Conservation (phyloP, 1,140 invertebrate species). For the Grapholita molesta region DNA sequence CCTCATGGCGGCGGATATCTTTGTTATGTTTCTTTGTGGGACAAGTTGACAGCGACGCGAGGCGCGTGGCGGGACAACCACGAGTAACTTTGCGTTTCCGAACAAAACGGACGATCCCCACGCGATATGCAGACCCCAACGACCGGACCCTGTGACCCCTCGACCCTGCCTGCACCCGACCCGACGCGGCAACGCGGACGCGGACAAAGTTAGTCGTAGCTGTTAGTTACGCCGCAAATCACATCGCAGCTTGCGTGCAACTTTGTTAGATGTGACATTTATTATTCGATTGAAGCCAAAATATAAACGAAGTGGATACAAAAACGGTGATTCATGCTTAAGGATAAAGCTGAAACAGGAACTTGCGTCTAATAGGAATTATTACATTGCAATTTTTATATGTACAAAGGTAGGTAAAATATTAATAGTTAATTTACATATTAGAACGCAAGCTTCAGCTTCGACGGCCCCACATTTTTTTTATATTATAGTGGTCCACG, state of each 20-base stretch:
- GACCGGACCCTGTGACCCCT: slow-evolving; percentile 14
- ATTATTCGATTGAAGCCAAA: slow-evolving; percentile 33
- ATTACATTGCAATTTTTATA: slow-evolving; percentile 20
- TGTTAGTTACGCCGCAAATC: slow-evolving; percentile 44
- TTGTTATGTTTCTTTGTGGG: slow-evolving; percentile 67
- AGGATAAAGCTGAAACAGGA: slow-evolving; percentile 53
- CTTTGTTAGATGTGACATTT: slow-evolving; percentile 47
- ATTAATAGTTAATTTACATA: background rate
- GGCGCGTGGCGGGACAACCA: slow-evolving; percentile 33
- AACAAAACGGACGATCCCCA: slow-evolving; percentile 50
- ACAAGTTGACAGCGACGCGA: slow-evolving; percentile 65
- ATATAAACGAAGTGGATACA: slow-evolving; percentile 40
- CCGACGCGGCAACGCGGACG: slow-evolving; percentile 27
- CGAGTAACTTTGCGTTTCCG: slow-evolving; percentile 48
- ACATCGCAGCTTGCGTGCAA: slow-evolving; percentile 51
- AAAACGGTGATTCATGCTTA: slow-evolving; percentile 65
- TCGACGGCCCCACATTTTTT: slow-evolving; percentile 31
- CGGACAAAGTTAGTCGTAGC: slow-evolving; percentile 64
- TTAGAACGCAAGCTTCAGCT: slow-evolving; percentile 41
- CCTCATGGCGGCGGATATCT: slow-evolving; percentile 30
- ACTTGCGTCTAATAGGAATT: slow-evolving; percentile 29
- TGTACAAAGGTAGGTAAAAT: slow-evolving; percentile 5
- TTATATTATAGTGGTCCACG: slow-evolving; percentile 33
- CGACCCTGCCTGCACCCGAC: slow-evolving; percentile 7
- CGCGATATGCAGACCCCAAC: slow-evolving; percentile 33